Base-by-base conservation (phyloP, 2,888 invertebrate species). In the Plebejus melissa region DNA sequence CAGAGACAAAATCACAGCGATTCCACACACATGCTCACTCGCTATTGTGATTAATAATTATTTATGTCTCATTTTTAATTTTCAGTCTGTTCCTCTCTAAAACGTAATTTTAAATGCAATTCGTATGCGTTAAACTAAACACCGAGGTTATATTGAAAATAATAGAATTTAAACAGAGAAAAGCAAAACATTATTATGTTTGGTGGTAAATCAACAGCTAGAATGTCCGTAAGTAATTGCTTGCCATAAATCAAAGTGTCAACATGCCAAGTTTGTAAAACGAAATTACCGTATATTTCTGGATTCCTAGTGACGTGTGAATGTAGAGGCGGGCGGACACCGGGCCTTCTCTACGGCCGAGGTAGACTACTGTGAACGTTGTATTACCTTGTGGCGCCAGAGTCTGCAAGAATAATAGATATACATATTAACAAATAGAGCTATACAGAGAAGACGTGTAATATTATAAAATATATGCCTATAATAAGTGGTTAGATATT, bases 361-460 rank as follows among this genome's bases (percentile, higher is more conserved):
- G 95, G 94, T 98, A 99, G 81, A 99, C 98, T 83, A 99, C 98
- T 94, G 97, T 98, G 93, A 99, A 98, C 79, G 98, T 96, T 79
- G 99, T 99, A 90, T 98, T 98, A 79, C 97, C 97, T 82, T 96
- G 95, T 77, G 98, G 98, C 83, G 97, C 96, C 87, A 99, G 96
- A 87, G 96, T 95, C 98, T 98, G 92, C 77, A 65, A 72, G 46
- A 28, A 69, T 46, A 54, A 36, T 58, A 50, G 7, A 54, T 54
- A 16, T 22, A 22, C 22, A 22, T 4, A 54, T 16, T 54, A 22
- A 13, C 65, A 65, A 36, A 28, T 11, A 60, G 60, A 11, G 60
- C 28, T 58, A 22, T 22, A 7, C 22, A 46, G 9, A 46, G 2
- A 46, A 46, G 46, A 46, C 46, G 22, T 22, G 22, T 22, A 22